These are phyloP conservation scores for Temnothorax nylanderi DNA, from an alignment of 1,140 invertebrate genomes.

Conservation along the genomic window DNA sequence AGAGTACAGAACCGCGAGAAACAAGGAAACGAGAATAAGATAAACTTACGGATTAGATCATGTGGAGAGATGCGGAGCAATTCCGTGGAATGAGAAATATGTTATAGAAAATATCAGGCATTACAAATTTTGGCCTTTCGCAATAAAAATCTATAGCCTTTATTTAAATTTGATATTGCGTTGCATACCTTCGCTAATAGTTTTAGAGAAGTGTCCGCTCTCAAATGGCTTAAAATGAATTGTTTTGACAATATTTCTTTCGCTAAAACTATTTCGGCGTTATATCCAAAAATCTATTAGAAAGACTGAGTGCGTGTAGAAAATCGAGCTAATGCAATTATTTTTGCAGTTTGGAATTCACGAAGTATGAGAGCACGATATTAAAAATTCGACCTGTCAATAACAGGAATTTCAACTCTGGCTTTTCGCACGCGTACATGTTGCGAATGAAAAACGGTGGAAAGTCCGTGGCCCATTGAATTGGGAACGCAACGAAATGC, in stretches of 20 bases:
- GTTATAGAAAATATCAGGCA: neutral
- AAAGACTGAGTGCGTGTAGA: slow-evolving; percentile 17
- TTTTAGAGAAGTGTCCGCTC: neutral
- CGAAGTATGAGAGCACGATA: slow-evolving; percentile 48
- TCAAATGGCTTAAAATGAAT: slow-evolving; percentile 12
- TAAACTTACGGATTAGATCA: neutral
- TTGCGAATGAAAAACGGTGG: slow-evolving; percentile 51
- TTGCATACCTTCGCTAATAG: neutral
- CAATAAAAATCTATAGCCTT: neutral
- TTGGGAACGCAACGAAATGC: slow-evolving; percentile 33
- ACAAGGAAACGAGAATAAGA: slow-evolving; percentile 12
- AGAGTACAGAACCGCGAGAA: neutral
- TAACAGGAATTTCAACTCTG: slow-evolving; percentile 53
- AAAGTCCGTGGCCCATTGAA: slow-evolving; percentile 39
- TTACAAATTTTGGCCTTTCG: neutral
- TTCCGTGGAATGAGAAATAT: neutral
- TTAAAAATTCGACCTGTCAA: slow-evolving; percentile 58
- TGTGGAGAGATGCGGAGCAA: neutral
- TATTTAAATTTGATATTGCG: neutral
- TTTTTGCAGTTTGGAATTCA: slow-evolving; percentile 45
- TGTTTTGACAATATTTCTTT: neutral
- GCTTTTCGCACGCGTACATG: slow-evolving; percentile 46
- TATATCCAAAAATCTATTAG: neutral
- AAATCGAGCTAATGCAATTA: slow-evolving; percentile 51
- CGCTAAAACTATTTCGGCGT: neutral